Base-by-base conservation (phyloP, 2,888 invertebrate genomes). In the Tupiocoris notatus region DNA sequence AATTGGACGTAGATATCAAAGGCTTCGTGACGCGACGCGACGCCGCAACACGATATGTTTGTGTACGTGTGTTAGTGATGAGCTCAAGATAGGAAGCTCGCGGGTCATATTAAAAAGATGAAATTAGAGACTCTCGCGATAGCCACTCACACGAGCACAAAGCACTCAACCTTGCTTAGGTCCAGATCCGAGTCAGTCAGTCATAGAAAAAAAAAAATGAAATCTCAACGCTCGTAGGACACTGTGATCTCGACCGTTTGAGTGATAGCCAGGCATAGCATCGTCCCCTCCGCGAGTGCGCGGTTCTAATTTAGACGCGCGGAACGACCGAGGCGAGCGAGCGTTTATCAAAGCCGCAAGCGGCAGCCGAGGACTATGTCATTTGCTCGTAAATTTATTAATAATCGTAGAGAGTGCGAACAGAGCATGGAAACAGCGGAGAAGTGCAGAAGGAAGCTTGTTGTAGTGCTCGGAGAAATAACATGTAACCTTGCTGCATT, bases 331-430 rank as follows among this genome's bases (percentile, higher is more conserved):
- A 39, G 39, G 39, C 39, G 39, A 39, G 12, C 67, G 57, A 58
- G 12, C 70, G 70, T 70, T 59, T 70, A 70, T 70, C 70, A 70
- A 54, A 59, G 25, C 58, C 58, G 39, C 39, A 39, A 39, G 6
- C 39, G 39, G 39, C 39, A 39, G 39, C 39, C 39, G 39, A 57
- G 57, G 70, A 70, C 70, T 70, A 70, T 70, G 70, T 70, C 70
- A 59, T 70, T 70, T 70, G 70, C 70, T 70, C 70, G 70, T 70
- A 70, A 70, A 70, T 70, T 70, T 70, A 70, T 70, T 70, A 70
- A 70, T 70, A 70, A 70, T 70, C 70, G 70, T 12, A 39, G 6
- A 3, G 39, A 39, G 39, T 12, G 3, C 3, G 12, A 39, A 12
- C 6, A 39, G 39, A 39, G 39, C 39, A n/a, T n/a, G n/a, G n/a